Evolutionary conservation across 2,113 vertebrate genomes (phyloP).

Genomic region (Silurus glanis): DNA sequence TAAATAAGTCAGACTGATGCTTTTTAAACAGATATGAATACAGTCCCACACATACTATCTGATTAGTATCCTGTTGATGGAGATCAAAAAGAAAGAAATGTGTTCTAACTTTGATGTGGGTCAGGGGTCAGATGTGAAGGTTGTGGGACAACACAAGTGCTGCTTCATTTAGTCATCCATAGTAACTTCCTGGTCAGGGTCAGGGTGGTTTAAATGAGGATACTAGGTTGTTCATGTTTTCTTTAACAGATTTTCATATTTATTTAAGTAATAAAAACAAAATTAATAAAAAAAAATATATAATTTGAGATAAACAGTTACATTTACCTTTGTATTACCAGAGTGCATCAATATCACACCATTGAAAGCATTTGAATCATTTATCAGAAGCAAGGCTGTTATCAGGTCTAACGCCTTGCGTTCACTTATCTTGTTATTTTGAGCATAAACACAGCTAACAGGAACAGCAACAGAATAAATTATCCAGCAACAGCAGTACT

Average conservation of each 20-base stretch:
- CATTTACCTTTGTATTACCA: not conserved
- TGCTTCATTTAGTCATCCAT: not conserved
- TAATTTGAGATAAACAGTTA: not conserved
- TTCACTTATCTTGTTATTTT: not conserved
- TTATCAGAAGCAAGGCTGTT: not conserved
- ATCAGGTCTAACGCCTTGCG: not conserved
- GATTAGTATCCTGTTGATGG: not conserved
- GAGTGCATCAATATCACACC: not conserved
- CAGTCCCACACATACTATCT: not conserved
- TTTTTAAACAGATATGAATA: not conserved
- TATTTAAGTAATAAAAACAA: not conserved
- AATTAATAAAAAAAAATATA: not conserved
- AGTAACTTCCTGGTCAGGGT: not conserved
- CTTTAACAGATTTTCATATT: not conserved
- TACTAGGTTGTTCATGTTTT: not conserved
- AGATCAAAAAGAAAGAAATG: not conserved
- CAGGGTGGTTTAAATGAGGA: not conserved
- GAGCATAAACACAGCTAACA: constrained; percentile 21
- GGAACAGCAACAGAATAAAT: constrained; percentile 25
- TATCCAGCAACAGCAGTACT: not conserved
- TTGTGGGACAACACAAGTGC: not conserved
- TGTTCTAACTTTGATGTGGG: too few relatives aligned
- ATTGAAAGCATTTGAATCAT: not conserved
- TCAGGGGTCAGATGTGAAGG: too few relatives aligned
- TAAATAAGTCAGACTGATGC: too few relatives aligned